Percentiles rank a stretch among this genome's conserved stretches.
These are phyloP conservation scores for Chymomyza amoena DNA, from an alignment of 2,888 invertebrate genomes.

Conservation along the genomic window DNA sequence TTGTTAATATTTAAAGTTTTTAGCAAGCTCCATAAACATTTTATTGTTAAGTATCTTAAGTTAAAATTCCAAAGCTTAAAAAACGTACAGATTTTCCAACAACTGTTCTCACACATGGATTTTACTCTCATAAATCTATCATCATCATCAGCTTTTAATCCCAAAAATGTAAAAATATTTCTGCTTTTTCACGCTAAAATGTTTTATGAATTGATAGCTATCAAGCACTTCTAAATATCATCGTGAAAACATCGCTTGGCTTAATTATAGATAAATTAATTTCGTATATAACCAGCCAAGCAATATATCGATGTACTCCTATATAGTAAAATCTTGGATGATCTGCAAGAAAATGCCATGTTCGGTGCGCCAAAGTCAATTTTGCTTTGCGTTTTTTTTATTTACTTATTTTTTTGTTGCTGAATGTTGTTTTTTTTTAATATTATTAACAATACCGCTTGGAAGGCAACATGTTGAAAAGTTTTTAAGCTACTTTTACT, in stretches of 20 bases:
- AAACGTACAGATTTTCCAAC: no score
- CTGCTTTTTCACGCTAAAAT: background rate
- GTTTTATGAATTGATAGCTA: background rate
- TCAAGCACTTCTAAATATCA: background rate
- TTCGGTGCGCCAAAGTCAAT: background rate
- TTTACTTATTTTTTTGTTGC: background rate
- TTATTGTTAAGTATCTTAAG: no score
- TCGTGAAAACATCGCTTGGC: background rate
- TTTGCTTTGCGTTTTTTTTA: background rate
- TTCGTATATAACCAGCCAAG: no score
- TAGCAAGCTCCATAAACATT: no score
- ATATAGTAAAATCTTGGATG: background rate
- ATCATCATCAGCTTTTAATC: background rate
- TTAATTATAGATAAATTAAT: background rate
- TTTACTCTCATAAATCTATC: background rate
- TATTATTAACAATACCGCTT: background rate
- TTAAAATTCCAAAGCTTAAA: no score
- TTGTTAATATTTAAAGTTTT: no score
- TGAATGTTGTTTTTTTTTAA: background rate
- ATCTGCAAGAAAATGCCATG: background rate
- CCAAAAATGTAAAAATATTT: no score
- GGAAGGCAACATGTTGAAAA: constrained; percentile 39
- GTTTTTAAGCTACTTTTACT: constrained; percentile 70
- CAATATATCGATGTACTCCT: no score
- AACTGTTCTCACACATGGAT: background rate